Evolutionary conservation across 2,113 vertebrate species (phyloP), one percentile per base, ranked within the genome.

Genomic region (Bubo blakistoni): DNA sequence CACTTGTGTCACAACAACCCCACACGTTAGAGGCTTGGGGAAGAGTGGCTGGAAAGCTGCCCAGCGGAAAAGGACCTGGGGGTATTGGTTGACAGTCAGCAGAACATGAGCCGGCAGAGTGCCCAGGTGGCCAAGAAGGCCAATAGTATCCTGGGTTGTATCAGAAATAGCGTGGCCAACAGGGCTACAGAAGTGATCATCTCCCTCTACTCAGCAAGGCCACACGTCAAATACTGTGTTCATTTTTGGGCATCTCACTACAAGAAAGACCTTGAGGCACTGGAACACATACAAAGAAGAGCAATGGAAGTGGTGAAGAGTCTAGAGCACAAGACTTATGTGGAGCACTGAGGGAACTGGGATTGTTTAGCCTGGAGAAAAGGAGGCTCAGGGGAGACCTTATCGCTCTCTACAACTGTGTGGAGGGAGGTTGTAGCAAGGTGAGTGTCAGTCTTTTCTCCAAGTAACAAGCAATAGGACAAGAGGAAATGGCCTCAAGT

Each of bases 381-480:
- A 66, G 42, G 34, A 49, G 46, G 24, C 16, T 49, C 3, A 47
- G 32, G 10, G 32, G 32, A 47, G 30, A 47, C 34, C 15, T 70
- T n/a, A 17, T 67, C 9, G 10, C 22, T 49, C 44, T 69, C 32
- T 26, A 69, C 66, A n/a, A 18, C 24, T 34, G 21, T 36, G 29
- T 34, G 15, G 55, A 25, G 55, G 13, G 21, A 71, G 5, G 10
- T 16, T 65, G 30, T 30, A n/a, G 2, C 1, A 2, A 62, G 9
- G 25, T 20, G 11, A 8, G 1, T 12, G 29, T 49, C 7, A 1
- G 11, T 74, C 6, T 69, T 19, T 51, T 71, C 22, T 81, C 34
- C 26, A 74, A 30, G 8, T 54, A n/a, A 27, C 2, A 49, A 79
- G 16, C 0, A 1, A 29, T 6, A 63, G n/a, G 3, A 65, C 13